These are phyloP conservation scores for Drosophila nigricruria DNA, from an alignment of 2,888 invertebrate species.

Conservation along the genomic window DNA sequence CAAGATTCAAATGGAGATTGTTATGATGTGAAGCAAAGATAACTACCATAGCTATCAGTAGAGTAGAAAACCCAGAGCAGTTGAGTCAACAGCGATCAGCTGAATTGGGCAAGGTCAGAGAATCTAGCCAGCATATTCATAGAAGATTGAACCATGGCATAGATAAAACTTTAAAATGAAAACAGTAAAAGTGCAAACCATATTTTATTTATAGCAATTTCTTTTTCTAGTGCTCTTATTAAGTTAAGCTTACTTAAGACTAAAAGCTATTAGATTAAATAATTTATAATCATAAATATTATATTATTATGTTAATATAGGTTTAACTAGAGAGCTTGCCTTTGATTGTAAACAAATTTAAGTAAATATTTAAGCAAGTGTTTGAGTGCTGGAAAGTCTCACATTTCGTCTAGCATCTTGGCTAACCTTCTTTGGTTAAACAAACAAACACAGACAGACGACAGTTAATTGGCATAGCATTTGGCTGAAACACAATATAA, in stretches of 20 bases:
- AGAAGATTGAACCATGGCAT: not conserved
- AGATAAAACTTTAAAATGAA: not conserved
- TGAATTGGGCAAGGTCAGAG: not conserved
- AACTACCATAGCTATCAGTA: too few species aligned
- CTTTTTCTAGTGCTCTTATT: not conserved
- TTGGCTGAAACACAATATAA: not conserved
- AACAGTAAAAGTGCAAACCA: not conserved
- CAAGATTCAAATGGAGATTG: not conserved
- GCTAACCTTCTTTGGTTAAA: not conserved
- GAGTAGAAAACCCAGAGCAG: too few species aligned
- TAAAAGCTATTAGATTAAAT: not conserved
- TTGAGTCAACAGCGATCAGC: not conserved
- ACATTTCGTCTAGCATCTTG: not conserved
- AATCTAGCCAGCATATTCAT: not conserved
- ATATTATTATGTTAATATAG: not conserved
- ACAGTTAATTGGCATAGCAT: not conserved
- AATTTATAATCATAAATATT: not conserved
- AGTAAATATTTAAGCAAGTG: conserved; percentile 31
- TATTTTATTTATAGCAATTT: not conserved
- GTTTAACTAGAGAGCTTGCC: not conserved
- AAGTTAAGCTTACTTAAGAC: not conserved
- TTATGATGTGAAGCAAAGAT: not conserved
- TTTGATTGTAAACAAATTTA: not conserved
- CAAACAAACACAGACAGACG: conserved; percentile 33
- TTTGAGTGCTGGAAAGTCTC: not conserved